Percentiles rank a stretch among this genome's conserved stretches.
Evolutionary conservation across 2,888 invertebrate species (phyloP).

Genomic region (Nowickia ferox): DNA sequence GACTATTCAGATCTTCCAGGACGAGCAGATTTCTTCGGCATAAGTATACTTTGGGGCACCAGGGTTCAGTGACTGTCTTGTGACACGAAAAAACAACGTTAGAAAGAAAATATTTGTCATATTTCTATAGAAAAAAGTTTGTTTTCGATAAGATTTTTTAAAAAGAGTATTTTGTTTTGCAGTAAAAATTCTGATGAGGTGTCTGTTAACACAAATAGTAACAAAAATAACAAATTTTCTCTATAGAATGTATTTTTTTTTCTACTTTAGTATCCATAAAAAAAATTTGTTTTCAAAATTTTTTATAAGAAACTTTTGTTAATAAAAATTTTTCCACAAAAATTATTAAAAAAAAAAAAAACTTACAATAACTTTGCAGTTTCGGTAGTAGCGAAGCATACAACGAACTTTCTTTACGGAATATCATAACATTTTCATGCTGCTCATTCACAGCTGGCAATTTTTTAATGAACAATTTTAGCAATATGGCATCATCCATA

Average conservation of each 20-base stretch:
- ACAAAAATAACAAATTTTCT: too few relatives aligned
- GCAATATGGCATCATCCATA: conserved; percentile 18
- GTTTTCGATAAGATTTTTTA: too few relatives aligned
- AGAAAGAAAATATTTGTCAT: too few relatives aligned
- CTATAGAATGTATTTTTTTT: too few relatives aligned
- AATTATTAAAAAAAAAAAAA: not conserved
- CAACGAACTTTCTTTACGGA: conserved; percentile 77
- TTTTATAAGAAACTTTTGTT: too few relatives aligned
- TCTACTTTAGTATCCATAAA: not conserved
- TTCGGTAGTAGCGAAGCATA: conserved; percentile 75
- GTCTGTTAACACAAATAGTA: too few relatives aligned
- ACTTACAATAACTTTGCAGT: conserved; percentile 76
- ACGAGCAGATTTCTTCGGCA: conserved; percentile 79
- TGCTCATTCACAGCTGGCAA: conserved; percentile 76
- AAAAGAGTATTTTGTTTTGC: too few relatives aligned
- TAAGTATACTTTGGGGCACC: conserved; percentile 80
- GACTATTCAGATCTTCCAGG: conserved; percentile 80
- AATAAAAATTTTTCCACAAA: not conserved
- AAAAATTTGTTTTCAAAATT: not conserved
- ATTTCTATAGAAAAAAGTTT: too few relatives aligned
- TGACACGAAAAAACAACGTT: too few relatives aligned
- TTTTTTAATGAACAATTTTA: conserved; percentile 77
- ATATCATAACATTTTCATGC: conserved; percentile 75
- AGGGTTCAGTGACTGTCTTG: conserved; percentile 73
- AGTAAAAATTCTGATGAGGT: too few relatives aligned